Evolutionary conservation across 2,797 vertebrate species (phyloP).

Genomic region (Crenichthys baileyi): DNA sequence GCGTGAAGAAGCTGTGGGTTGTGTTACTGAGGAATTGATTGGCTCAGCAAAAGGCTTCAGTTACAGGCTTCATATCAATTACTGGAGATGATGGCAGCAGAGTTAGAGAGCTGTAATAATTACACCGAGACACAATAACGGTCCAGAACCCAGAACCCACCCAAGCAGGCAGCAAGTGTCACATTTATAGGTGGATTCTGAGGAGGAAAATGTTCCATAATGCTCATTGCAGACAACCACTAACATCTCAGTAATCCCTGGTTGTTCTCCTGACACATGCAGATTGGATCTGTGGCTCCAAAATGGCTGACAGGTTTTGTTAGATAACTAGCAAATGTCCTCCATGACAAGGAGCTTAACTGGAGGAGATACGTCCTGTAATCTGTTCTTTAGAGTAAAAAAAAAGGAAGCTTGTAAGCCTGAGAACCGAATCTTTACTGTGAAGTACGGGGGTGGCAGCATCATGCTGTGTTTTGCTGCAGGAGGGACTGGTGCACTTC

Average conservation of each 20-base stretch:
- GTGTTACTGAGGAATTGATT: conserved; percentile 75
- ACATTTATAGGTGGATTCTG: background rate
- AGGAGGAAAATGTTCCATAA: background rate
- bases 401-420: too few relatives aligned
- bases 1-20: conserved; percentile 60
- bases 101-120: background rate
- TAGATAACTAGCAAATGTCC: too few relatives aligned
- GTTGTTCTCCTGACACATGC: background rate
- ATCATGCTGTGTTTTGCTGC: too few relatives aligned
- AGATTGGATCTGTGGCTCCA: background rate
- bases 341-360: too few relatives aligned
- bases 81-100: conserved; percentile 30
- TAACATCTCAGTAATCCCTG: background rate
- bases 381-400: too few relatives aligned
- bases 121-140: conserved; percentile 2
- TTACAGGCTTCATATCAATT: conserved; percentile 63
- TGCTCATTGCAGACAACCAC: background rate
- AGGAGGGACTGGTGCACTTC: too few relatives aligned
- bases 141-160: too few relatives aligned
- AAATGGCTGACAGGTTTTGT: background rate
- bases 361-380: too few relatives aligned
- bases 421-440: too few relatives aligned
- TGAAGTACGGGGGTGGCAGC: too few relatives aligned
- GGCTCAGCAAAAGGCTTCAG: conserved; percentile 52
- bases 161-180: too few relatives aligned